A percentile compares a stretch with the other conserved stretches of the same genome.
Conservation (phyloP, 2,797 vertebrate genomes). For the Labeo calbasu region DNA sequence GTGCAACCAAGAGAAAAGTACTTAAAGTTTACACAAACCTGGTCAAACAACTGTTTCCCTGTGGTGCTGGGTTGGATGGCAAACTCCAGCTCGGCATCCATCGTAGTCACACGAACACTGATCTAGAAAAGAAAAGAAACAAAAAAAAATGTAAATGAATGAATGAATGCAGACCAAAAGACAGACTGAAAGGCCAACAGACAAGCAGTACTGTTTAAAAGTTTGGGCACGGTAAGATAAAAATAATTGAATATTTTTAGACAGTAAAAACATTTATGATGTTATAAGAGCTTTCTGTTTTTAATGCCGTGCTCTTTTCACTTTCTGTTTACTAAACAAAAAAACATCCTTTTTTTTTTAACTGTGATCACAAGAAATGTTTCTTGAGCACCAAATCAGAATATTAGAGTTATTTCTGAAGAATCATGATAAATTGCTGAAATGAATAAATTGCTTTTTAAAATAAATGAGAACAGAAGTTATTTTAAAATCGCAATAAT, state of each 20-base stretch:
- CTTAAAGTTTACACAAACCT: constrained; percentile 80
- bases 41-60: constrained; percentile 97
- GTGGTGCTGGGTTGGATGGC: constrained; percentile 98
- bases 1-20: not conserved
- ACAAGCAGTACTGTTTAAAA: not conserved
- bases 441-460: not conserved
- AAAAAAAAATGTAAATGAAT: not conserved
- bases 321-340: not conserved
- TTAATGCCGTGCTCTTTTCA: not conserved
- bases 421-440: not conserved
- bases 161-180: not conserved
- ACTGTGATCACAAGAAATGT: not conserved
- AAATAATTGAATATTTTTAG: no score
- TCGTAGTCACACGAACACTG: constrained; percentile 95
- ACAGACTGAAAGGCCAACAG: not conserved
- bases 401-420: not conserved
- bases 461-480: not conserved
- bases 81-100: constrained; percentile 99
- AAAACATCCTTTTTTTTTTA: not conserved
- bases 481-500: not conserved
- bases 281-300: not conserved
- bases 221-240: no score
- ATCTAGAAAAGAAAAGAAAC: constrained; percentile 76
- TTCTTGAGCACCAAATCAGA: not conserved
- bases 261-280: not conserved